Evolutionary conservation across 2,888 invertebrate genomes (phyloP), one percentile per base, ranked within the genome.

Genomic region (Callyntrura sp.): DNA sequence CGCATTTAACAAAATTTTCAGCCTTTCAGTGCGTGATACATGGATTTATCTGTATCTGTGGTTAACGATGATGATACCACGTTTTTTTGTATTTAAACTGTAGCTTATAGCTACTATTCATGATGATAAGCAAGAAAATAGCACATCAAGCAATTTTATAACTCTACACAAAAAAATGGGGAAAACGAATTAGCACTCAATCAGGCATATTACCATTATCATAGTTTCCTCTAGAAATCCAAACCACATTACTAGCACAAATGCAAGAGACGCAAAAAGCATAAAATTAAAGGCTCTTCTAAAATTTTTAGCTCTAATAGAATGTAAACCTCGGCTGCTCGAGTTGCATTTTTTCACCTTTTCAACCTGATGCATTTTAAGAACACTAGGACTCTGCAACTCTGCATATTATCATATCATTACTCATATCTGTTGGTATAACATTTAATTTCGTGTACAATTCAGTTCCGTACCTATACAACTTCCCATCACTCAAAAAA

Each of bases 131-230:
- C 57, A 57, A 17, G 57, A 57, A 57, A 57, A 57, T 57, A 17
- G 35, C 35, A 35, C 35, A 35, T 6, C 35, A 35, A 35, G 57
- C 57, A 57, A 57, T 57, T 57, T 57, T 57, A 57, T n/a, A n/a
- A 57, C 14, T 57, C n/a, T n/a, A 51, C 9, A 6, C 35, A 35
- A 35, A 35, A n/a, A 62, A 73, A 48, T 48, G 45, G 20, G 25
- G 5, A 43, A 8, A 8, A 45, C 23, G 73, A 73, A 73, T 73
- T 73, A 73, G 23, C 20, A 73, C 48, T 48, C 20, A 73, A 73
- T 73, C 48, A 73, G 11, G 48, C 12, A 17, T 73, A 73, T 12
- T 48, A 45, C 11, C 70, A 70, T 6, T 35, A 35, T 45, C 45
- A 70, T 20, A n/a, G 12, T 73, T 73, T 12, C 20, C 12, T 3